These are phyloP conservation scores for Condylostylus longicornis DNA, from an alignment of 1,140 invertebrate genomes.

Conservation along the genomic window DNA sequence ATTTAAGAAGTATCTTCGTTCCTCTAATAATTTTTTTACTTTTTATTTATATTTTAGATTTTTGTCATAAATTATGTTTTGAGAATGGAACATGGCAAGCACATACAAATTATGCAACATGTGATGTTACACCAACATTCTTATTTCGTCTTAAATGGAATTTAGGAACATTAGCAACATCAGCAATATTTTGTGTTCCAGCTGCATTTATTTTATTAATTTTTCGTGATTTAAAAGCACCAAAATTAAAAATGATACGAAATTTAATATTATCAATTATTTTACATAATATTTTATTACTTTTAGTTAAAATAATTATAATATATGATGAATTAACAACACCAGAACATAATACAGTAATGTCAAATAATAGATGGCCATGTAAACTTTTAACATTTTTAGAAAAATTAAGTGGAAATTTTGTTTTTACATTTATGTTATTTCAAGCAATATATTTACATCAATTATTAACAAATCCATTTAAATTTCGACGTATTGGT, in stretches of 20 bases:
- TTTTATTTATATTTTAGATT: constrained; percentile 21
- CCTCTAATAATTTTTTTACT: neutral
- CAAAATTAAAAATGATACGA: constrained; percentile 37
- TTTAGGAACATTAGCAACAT: constrained; percentile 32
- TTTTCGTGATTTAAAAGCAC: constrained; percentile 25
- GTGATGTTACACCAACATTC: constrained; percentile 35
- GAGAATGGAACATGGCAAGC: constrained; percentile 35
- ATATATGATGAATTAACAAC: constrained; percentile 36
- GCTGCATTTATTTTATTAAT: neutral
- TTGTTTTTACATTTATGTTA: constrained; percentile 44
- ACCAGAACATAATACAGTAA: constrained; percentile 25
- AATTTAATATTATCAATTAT: constrained; percentile 40
- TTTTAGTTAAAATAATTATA: constrained; percentile 35
- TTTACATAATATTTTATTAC: constrained; percentile 36
- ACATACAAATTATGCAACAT: constrained; percentile 37
- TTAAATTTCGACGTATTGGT: neutral
- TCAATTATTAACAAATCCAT: constrained; percentile 1
- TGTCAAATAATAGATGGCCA: constrained; percentile 32
- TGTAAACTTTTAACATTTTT: constrained; percentile 37
- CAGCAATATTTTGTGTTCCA: constrained; percentile 35
- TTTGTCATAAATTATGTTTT: constrained; percentile 35
- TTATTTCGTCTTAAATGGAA: constrained; percentile 34
- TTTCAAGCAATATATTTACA: constrained; percentile 42
- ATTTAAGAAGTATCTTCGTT: neutral
- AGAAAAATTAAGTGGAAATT: constrained; percentile 34